Conservation (phyloP, 2,888 invertebrate species). For the Periphyllus acericola region DNA sequence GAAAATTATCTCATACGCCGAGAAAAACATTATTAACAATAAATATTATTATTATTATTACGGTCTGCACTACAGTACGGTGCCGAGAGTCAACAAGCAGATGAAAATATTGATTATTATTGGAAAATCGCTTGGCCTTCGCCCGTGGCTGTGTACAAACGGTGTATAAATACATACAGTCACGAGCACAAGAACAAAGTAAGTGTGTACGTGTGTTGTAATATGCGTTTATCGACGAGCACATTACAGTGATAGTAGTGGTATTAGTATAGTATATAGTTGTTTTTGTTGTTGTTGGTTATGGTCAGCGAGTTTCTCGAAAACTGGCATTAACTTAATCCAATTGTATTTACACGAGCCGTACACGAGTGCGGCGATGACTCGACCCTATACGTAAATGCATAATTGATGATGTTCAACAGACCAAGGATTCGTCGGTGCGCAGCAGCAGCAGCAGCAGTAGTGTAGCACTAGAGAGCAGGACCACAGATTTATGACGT, state of each 20-base stretch:
- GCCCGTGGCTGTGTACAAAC: not conserved
- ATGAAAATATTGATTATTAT: too few species aligned
- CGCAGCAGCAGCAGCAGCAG: too few species aligned
- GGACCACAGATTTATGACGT: not conserved
- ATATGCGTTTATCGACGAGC: not conserved
- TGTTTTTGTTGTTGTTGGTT: not conserved
- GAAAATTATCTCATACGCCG: too few species aligned
- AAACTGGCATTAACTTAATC: constrained; percentile 18
- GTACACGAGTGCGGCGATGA: not conserved
- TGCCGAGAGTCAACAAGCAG: too few species aligned
- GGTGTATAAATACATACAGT: not conserved
- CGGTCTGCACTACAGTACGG: too few species aligned
- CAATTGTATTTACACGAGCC: constrained; percentile 6
- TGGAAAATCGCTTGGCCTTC: not conserved
- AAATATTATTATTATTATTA: too few species aligned
- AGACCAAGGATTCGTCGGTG: constrained; percentile 21
- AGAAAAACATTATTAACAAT: too few species aligned
- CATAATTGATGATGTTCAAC: constrained; percentile 26
- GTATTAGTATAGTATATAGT: not conserved
- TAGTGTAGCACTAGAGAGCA: too few species aligned
- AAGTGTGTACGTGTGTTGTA: too few species aligned
- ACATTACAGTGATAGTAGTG: too few species aligned
- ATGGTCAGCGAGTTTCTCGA: constrained; percentile 26
- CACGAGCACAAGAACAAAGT: not conserved
- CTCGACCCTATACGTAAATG: constrained; percentile 10